A percentile compares a stretch with the other conserved stretches of the same genome.
Evolutionary conservation across 2,888 invertebrate genomes (phyloP).

Genomic region (Myathropa florea): DNA sequence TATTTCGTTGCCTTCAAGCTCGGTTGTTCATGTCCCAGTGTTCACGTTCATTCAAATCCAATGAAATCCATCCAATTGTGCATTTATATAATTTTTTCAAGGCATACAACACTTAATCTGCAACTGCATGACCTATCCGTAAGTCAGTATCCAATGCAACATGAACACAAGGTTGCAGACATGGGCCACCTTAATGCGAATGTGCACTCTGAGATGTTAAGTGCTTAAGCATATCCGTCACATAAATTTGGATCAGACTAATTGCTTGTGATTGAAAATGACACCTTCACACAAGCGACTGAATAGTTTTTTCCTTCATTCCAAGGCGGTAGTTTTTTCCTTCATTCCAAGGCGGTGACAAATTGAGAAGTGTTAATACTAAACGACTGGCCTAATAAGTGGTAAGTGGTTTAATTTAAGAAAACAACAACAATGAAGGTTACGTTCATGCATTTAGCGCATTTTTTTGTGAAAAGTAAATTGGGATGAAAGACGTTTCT

Average conservation of each 20-base stretch:
- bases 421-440: not conserved
- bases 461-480: too few species aligned
- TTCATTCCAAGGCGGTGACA: not conserved
- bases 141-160: not conserved
- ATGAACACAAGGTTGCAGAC: not conserved
- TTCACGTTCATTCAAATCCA: too few species aligned
- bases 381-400: not conserved
- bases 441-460: too few species aligned
- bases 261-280: not conserved
- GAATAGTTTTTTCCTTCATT: not conserved
- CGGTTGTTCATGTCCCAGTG: too few species aligned
- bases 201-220: not conserved
- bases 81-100: too few species aligned
- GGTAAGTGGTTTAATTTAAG: not conserved
- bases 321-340: not conserved
- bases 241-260: not conserved
- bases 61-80: too few species aligned
- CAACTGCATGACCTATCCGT: not conserved
- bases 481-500: too few species aligned
- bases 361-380: not conserved
- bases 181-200: not conserved
- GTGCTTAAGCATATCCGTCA: not conserved
- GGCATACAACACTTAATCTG: not conserved
- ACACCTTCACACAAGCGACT: not conserved
- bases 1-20: too few species aligned